phyloP scores from a whole-genome alignment of 2,113 vertebrate species.

The Actenoides hombroni region DNA sequence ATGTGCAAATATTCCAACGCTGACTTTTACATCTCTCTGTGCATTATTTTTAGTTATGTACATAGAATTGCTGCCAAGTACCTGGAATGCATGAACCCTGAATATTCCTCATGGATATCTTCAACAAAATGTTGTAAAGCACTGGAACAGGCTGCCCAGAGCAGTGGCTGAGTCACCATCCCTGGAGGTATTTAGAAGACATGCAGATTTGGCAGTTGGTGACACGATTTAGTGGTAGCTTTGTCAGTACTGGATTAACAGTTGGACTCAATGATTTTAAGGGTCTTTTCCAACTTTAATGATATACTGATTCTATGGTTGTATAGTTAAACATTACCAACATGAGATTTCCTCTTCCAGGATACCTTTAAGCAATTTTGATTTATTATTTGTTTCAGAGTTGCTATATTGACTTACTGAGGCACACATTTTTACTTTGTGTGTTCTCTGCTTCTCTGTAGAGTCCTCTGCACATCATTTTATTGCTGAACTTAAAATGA shows the following conservation, averaged over 20 bases:
- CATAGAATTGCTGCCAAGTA: neutral
- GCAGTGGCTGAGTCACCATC: neutral
- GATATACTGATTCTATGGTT: neutral
- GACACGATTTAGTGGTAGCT: neutral
- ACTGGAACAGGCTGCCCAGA: neutral
- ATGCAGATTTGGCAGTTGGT: neutral
- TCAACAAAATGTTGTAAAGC: neutral
- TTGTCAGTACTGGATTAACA: accelerated
- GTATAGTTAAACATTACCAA: neutral
- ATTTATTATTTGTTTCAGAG: neutral
- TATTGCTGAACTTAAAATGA: neutral
- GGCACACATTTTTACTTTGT: neutral
- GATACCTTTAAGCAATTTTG: neutral
- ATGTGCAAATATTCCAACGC: accelerated
- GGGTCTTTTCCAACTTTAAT: neutral
- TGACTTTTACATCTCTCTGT: neutral
- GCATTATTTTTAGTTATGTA: neutral
- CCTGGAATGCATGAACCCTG: neutral
- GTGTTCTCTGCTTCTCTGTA: neutral
- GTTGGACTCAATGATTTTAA: accelerated
- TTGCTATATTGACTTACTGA: neutral
- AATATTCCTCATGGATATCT: neutral
- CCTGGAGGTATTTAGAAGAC: neutral
- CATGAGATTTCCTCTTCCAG: neutral
- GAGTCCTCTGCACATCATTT: neutral